phyloP scores from a whole-genome alignment of 2,113 vertebrate genomes.

The Bothrops jararaca region DNA sequence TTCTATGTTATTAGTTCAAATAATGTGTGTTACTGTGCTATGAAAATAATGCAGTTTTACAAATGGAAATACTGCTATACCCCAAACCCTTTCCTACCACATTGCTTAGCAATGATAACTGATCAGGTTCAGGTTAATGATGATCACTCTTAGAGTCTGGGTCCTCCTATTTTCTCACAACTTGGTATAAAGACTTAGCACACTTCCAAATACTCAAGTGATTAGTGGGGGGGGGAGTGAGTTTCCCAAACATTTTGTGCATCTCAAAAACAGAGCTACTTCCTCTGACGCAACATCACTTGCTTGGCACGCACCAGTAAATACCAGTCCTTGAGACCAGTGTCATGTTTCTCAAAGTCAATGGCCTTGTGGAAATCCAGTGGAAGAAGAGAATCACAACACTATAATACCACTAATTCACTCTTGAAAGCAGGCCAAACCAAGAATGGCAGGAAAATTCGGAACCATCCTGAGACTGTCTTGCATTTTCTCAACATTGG shows the following conservation, averaged over 20 bases:
- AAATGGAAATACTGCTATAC: conserved; percentile 14
- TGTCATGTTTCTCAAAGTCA: neutral
- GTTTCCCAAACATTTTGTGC: neutral
- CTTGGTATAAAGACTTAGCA: neutral
- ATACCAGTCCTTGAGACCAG: conserved; percentile 28
- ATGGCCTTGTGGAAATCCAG: conserved; percentile 44
- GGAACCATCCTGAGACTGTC: conserved; percentile 44
- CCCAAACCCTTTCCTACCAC: conserved; percentile 6
- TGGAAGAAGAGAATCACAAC: conserved; percentile 36
- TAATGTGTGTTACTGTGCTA: conserved; percentile 16
- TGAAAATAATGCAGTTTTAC: conserved; percentile 18
- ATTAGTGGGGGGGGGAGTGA: conserved; percentile 18
- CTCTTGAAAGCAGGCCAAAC: conserved; percentile 16
- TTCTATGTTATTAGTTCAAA: neutral
- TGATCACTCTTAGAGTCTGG: conserved; percentile 16
- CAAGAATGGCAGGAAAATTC: conserved; percentile 22
- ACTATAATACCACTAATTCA: conserved; percentile 18
- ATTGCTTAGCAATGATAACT: conserved; percentile 37
- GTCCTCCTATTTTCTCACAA: conserved; percentile 9
- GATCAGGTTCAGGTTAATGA: conserved; percentile 21
- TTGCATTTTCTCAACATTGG: conserved; percentile 47
- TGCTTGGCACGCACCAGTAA: conserved; percentile 36
- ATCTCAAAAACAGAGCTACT: conserved; percentile 10
- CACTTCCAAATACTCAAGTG: conserved; percentile 17
- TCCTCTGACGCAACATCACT: conserved; percentile 37